These are phyloP conservation scores for Drosophila santomea DNA, from an alignment of 1,140 invertebrate species.

Conservation along the genomic window DNA sequence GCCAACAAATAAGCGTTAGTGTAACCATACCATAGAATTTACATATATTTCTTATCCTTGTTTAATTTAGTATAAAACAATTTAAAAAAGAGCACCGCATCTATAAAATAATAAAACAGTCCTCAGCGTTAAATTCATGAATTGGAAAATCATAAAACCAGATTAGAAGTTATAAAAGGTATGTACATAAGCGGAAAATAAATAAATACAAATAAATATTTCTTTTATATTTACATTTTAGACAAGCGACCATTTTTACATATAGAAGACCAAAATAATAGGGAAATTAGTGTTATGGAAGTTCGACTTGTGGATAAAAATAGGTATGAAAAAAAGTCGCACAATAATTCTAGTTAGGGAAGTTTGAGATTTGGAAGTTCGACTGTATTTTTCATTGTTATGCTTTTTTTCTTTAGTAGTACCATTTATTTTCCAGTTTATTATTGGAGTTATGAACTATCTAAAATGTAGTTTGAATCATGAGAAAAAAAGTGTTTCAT, in stretches of 20 bases:
- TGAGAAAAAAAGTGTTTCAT: not conserved
- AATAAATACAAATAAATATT: too few relatives aligned
- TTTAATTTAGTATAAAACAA: not conserved
- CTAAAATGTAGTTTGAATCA: not conserved
- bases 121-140: too few relatives aligned
- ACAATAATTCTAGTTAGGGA: not conserved
- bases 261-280: too few relatives aligned
- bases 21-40: too few relatives aligned
- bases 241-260: not conserved
- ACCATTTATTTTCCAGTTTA: not conserved
- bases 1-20: not conserved
- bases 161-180: too few relatives aligned
- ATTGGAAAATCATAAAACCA: too few relatives aligned
- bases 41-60: not conserved
- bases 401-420: not conserved
- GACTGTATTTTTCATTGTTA: not conserved
- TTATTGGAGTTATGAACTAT: not conserved
- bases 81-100: not conserved
- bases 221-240: not conserved
- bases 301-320: not conserved
- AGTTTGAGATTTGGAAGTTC: slow-evolving; percentile 3
- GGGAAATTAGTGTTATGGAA: not conserved
- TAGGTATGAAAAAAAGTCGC: not conserved
- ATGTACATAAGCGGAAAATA: too few relatives aligned
- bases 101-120: not conserved